These are phyloP conservation scores for Parazoanthus swiftii DNA, from an alignment of 92 coral and sea anemone species.

Conservation along the genomic window DNA sequence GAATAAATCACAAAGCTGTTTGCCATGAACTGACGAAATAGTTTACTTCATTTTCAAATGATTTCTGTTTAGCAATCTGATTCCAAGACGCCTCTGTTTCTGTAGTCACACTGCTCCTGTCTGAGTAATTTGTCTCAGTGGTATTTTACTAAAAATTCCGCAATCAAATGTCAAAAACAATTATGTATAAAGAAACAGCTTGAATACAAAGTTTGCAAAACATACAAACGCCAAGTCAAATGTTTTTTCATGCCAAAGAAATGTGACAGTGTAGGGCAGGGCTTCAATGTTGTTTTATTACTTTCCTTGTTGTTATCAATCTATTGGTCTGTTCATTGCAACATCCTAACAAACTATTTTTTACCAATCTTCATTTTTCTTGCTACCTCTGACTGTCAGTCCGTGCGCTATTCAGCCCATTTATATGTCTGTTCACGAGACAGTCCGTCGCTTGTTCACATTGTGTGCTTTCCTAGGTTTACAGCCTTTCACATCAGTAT, in stretches of 20 bases:
- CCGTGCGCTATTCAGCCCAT: neutral
- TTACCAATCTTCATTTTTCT: neutral
- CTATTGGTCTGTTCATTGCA: neutral
- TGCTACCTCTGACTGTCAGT: neutral
- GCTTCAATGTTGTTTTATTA: neutral
- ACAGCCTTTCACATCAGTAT: too few relatives aligned
- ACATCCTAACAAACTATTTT: neutral
- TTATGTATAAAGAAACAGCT: neutral
- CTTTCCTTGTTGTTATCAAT: neutral
- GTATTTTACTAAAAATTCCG: neutral
- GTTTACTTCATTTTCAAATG: too few relatives aligned
- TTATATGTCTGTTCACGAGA: neutral
- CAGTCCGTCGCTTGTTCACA: too few relatives aligned
- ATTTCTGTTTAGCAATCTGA: neutral
- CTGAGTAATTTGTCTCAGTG: neutral
- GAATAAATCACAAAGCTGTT: too few relatives aligned
- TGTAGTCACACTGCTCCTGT: neutral
- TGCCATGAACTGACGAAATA: too few relatives aligned
- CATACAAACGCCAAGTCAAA: too few relatives aligned
- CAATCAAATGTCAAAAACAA: neutral
- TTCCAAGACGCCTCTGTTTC: neutral
- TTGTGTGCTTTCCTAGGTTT: neutral
- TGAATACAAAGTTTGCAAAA: neutral
- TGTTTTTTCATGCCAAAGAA: neutral
- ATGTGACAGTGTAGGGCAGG: neutral